These are phyloP conservation scores for Phaethon lepturus DNA, from an alignment of 2,113 vertebrate species.

Conservation along the genomic window DNA sequence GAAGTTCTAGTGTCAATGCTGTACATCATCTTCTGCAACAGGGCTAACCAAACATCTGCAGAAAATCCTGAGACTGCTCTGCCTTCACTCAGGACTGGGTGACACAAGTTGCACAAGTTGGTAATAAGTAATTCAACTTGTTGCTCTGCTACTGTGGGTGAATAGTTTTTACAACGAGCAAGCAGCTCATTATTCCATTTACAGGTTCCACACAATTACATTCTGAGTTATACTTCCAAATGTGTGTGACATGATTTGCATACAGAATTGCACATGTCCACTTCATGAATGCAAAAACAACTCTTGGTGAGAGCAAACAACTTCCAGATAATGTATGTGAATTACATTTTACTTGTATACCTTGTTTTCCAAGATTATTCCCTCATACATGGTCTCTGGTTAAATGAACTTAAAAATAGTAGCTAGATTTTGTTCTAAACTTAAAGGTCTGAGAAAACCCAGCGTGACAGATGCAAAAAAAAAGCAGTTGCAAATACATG, in stretches of 20 bases:
- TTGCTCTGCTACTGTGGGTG: not conserved
- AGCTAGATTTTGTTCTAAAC: not conserved
- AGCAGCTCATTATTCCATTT: not conserved
- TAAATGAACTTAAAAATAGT: not conserved
- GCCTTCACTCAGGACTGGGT: not conserved
- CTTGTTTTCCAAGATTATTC: not conserved
- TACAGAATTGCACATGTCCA: not conserved
- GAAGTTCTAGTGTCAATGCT: not conserved
- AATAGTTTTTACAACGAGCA: not conserved
- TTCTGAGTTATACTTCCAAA: not conserved
- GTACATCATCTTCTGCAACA: not conserved
- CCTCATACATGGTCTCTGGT: not conserved
- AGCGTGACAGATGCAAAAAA: not conserved
- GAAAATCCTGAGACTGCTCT: not conserved
- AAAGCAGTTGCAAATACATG: not conserved
- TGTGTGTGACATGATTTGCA: not conserved
- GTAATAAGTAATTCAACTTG: not conserved
- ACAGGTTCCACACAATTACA: not conserved
- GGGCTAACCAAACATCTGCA: not conserved
- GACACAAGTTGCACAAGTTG: not conserved
- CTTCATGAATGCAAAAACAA: not conserved
- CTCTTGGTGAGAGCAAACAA: not conserved
- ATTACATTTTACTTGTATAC: not conserved
- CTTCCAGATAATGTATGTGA: not conserved
- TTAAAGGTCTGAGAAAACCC: not conserved